Conservation (phyloP, 2,888 invertebrate genomes). For the Orthosia cruda region DNA sequence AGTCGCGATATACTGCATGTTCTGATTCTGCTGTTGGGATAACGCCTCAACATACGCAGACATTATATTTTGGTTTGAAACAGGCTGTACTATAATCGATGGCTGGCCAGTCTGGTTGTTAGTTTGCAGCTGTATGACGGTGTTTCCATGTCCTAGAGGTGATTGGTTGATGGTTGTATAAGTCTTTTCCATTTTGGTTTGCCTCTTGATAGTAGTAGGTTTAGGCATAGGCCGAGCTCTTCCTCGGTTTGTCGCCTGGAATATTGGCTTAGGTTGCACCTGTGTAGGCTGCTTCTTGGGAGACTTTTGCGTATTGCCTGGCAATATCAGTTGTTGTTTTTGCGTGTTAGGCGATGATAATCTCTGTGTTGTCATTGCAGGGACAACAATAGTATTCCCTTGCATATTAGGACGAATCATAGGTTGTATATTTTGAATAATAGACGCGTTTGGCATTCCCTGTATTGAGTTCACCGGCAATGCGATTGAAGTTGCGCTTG, state of each 20-base stretch:
- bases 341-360: conserved; percentile 87
- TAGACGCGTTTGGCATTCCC: conserved; percentile 87
- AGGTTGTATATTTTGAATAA: conserved; percentile 90
- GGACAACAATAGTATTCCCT: conserved; percentile 89
- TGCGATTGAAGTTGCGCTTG: conserved; percentile 89
- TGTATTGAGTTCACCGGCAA: conserved; percentile 89
- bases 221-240: conserved; percentile 89
- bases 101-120: conserved; percentile 92
- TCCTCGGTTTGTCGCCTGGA: conserved; percentile 86
- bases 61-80: conserved; percentile 92
- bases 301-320: conserved; percentile 87
- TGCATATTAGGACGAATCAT: conserved; percentile 90
- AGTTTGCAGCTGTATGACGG: conserved; percentile 92
- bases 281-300: conserved; percentile 88
- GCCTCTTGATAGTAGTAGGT: conserved; percentile 88
- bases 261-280: conserved; percentile 90
- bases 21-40: conserved; percentile 94
- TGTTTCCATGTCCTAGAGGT: conserved; percentile 87
- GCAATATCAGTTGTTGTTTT: conserved; percentile 88
- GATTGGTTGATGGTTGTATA: conserved; percentile 88
- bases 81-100: conserved; percentile 94
- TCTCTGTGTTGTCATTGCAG: conserved; percentile 88
- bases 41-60: conserved; percentile 93
- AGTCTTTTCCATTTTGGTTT: conserved; percentile 89
- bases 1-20: conserved; percentile 95